Evolutionary conservation across 1,140 invertebrate species (phyloP).

Genomic region (Pectinophora gossypiella): DNA sequence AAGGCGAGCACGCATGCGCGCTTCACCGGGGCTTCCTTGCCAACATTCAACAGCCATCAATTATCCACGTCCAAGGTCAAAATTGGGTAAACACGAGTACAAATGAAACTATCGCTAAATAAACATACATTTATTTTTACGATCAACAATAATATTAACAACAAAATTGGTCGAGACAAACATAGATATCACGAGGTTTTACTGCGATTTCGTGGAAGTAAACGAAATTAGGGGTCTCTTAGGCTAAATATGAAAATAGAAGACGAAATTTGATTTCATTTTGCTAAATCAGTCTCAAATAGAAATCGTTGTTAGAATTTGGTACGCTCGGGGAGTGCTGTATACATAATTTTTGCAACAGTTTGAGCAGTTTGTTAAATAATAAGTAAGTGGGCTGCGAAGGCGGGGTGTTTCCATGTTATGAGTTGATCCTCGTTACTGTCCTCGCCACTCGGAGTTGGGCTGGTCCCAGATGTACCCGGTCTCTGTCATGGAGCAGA

Average conservation of each 20-base stretch:
- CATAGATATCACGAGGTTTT: conserved; percentile 2
- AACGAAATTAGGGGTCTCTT: conserved; percentile 33
- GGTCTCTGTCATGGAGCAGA: conserved; percentile 91
- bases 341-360: no score
- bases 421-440: conserved; percentile 22
- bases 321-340: conserved; percentile 13
- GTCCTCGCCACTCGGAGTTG: conserved; percentile 76
- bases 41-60: conserved; percentile 7
- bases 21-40: conserved; percentile 16
- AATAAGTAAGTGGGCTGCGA: not conserved
- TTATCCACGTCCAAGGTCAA: conserved; percentile 36
- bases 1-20: conserved; percentile 52
- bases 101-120: conserved; percentile 29
- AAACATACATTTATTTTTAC: conserved; percentile 43
- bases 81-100: conserved; percentile 13
- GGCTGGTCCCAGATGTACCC: conserved; percentile 93
- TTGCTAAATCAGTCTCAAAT: conserved; percentile 65
- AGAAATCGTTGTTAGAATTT: conserved; percentile 40
- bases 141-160: conserved; percentile 31
- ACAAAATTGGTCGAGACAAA: conserved; percentile 41
- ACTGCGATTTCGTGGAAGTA: conserved; percentile 8
- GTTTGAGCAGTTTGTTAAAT: not conserved
- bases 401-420: not conserved
- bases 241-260: conserved; percentile 63
- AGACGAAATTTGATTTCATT: conserved; percentile 62